Evolutionary conservation across 2,888 invertebrate species (phyloP).

Genomic region (Gymnoscelis rufifasciata): DNA sequence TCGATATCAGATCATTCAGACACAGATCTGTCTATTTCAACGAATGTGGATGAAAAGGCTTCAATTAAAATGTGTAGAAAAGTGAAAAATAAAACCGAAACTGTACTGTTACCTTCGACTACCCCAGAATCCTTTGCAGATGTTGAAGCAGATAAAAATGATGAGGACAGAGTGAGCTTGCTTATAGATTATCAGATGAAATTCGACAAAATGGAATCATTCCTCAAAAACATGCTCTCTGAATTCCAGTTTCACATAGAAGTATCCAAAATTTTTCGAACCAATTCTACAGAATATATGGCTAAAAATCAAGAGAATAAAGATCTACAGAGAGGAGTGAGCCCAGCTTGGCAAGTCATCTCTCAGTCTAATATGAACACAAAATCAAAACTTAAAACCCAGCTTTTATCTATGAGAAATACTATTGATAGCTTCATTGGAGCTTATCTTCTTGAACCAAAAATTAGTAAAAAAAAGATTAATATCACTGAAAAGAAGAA

Average conservation of each 20-base stretch:
- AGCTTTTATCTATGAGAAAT: conserved; percentile 51
- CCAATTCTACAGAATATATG: conserved; percentile 36
- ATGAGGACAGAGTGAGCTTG: conserved; percentile 52
- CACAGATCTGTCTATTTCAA: conserved; percentile 43
- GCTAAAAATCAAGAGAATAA: no score
- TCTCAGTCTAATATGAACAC: conserved; percentile 44
- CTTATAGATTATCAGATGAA: conserved; percentile 56
- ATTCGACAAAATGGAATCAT: conserved; percentile 54
- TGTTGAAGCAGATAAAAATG: conserved; percentile 59
- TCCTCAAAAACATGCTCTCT: conserved; percentile 52
- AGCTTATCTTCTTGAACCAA: conserved; percentile 36
- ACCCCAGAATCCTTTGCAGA: conserved; percentile 65
- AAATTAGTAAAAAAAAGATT: conserved; percentile 31
- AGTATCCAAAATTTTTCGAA: conserved; percentile 61
- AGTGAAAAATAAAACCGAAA: conserved; percentile 37
- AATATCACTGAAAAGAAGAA: conserved; percentile 55
- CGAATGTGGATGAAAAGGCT: conserved; percentile 34
- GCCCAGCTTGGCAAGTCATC: conserved; percentile 60
- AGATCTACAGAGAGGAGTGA: conserved; percentile 39
- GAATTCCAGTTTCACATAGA: conserved; percentile 70
- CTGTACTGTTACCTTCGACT: conserved; percentile 39
- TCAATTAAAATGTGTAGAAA: conserved; percentile 63
- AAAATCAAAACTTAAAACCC: conserved; percentile 52
- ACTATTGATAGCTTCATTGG: conserved; percentile 52
- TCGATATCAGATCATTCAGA: conserved; percentile 61